Base-by-base conservation (phyloP, 1,140 invertebrate genomes). In the Ips typographus region DNA sequence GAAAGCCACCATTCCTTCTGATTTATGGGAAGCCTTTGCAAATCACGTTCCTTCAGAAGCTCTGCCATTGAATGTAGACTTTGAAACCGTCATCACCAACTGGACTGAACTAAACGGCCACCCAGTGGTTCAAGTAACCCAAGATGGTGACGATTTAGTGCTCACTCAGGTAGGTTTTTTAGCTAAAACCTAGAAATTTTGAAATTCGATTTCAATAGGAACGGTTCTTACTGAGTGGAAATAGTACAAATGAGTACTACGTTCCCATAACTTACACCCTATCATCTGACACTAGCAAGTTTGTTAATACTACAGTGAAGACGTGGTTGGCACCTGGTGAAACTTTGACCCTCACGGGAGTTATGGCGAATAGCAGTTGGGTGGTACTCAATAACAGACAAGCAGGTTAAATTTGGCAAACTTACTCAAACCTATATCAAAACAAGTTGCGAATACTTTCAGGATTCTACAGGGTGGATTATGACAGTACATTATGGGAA, bases 381-480 rank as follows among this genome's bases (percentile, higher is more conserved):
- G 76, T 91, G 2, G 81, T 94, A 65, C 83, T 89, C 3, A 93
- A 93, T 73, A 72, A 90, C 36, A 83, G 87, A 77, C 82, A 88
- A 75, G 85, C 86, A 59, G 88, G 88, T 88, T 8, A 2, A 59
- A 59, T 8, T 37, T 56, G n/a, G 53, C 22, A n/a, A 0, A 41
- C 1, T 1, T 49, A 22, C 7, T 3, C 2, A 59, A 5, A 8
- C 40, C 1, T 6, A 1, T 2, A 6, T 39, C 49, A n/a, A 2
- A 0, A 7, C 4, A n/a, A 41, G 7, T 39, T 40, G 0, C 7
- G n/a, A 38, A 7, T 58, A 39, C 70, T 78, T 79, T 75, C 74
- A 84, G 92, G 91, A 40, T 90, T 89, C 70, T 94, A 93, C 79
- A 84, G 93, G 37, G 91, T 94, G 0, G 90, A 90, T 75, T 95